Evolutionary conservation across 2,797 vertebrate species (phyloP), one percentile per base, ranked within the genome.

Genomic region (Natrix natrix): DNA sequence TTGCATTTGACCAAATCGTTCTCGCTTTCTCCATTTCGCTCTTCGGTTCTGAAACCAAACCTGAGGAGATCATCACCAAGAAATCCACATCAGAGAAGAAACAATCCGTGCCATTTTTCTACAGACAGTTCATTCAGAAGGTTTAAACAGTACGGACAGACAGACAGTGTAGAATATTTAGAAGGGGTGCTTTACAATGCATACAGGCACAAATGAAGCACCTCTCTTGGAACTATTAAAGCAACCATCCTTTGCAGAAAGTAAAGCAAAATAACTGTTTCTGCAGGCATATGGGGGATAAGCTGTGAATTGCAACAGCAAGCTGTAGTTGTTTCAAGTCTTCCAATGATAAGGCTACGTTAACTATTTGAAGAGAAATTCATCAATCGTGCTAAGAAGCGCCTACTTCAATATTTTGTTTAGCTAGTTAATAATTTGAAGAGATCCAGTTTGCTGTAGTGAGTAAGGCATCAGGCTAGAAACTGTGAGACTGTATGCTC

Each of bases 1-100:
- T 97, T 99, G 99, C 99, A 99, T 99, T 97, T 99, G 99, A 55
- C 99, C 99, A 0, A 99, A 99, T n/a, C 99, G 98, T 91, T 99
- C 99, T 94, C 99, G 97, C 97, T 99, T 99, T 94, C 99, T 98
- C 99, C 99, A 99, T 93, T 99, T 99, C 0, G 99, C 99, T 95
- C 99, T 97, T 52, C 99, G 98, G 96, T 99, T 99, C 97, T 99
- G 99, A 97, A 99, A 99, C 99, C 99, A 99, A 55, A 99, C 99
- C 99, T 99, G 96, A 74, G 88, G 91, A 93, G 55, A 93, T 22
- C 57, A 94, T 63, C 1, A 3, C 32, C 43, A 0, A 12, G 57
- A 24, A 7, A 48, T 16, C 3, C 59, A 22, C 28, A 74, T 92
- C 69, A 90, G 89, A 28, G n/a, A 26, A 0, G 1, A 92, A 8